Evolutionary conservation across 1,140 invertebrate genomes (phyloP), one percentile per base, ranked within the genome.

Genomic region (Drosophila nasuta): DNA sequence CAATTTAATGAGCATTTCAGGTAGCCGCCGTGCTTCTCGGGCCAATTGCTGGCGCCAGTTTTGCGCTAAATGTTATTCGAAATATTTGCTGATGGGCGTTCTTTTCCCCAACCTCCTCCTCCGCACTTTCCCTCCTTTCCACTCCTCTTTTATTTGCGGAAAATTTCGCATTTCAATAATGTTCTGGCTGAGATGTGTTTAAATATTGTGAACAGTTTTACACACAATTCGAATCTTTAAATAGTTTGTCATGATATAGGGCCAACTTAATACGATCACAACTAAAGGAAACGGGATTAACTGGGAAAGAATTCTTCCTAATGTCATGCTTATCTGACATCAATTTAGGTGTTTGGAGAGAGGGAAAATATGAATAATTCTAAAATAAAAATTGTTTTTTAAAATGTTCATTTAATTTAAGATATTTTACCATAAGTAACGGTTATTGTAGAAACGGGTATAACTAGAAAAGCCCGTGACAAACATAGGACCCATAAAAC

Each of bases 1-100:
- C 38, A 72, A 73, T 68, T 87, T 88, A 87, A 88, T 87, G 83
- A 88, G 83, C 77, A 75, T 82, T 88, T 88, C 59, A 77, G 83
- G 76, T 79, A 80, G 76, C 49, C 56, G 38, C 38, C 25, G 15
- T 8, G 46, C 46, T 25, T 35, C 28, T 66, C 62, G 57, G 66
- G 70, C 74, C 78, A 81, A 81, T 77, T 81, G 60, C 74, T 74
- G 83, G 83, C 83, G 83, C 83, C 83, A 87, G 83, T 66, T 80
- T 88, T 63, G 52, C 66, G 80, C 76, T 82, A 67, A 87, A 87
- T 88, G 82, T 88, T 87, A 82, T 87, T 87, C 73, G 77, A 87
- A 87, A 87, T 87, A 87, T 87, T 88, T 87, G 49, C 35, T 54
- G 38, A 65, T 71, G 60, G 38, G 60, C 43, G 51, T 49, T 64